phyloP scores from a whole-genome alignment of 2,888 invertebrate species.

The Antheraea yamamai region DNA sequence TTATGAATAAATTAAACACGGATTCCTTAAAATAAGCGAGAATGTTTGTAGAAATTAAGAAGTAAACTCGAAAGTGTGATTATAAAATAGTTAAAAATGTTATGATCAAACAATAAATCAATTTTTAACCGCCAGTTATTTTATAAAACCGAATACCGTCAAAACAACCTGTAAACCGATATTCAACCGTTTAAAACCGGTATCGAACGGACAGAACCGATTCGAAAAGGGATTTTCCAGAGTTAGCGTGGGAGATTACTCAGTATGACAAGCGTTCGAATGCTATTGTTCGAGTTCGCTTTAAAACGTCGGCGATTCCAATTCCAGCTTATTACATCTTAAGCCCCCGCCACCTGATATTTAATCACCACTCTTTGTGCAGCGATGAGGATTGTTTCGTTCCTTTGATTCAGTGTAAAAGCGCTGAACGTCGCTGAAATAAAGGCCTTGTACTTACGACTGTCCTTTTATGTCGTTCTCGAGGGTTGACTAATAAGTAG shows the following conservation, averaged over 20 bases:
- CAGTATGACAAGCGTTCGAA: constrained; percentile 52
- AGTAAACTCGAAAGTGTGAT: too few relatives aligned
- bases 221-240: constrained; percentile 42
- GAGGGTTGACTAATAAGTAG: background rate
- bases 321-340: constrained; percentile 40
- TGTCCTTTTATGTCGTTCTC: constrained; percentile 3
- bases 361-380: constrained; percentile 28
- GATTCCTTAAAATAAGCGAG: too few relatives aligned
- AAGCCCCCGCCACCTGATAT: constrained; percentile 35
- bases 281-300: constrained; percentile 55
- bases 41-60: too few relatives aligned
- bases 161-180: background rate
- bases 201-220: constrained; percentile 23
- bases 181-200: constrained; percentile 13
- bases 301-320: constrained; percentile 39
- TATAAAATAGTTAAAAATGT: background rate
- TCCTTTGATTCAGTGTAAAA: constrained; percentile 17
- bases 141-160: background rate
- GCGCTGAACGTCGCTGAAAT: background rate
- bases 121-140: background rate
- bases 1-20: too few relatives aligned
- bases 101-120: background rate
- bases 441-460: background rate
- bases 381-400: constrained; percentile 20
- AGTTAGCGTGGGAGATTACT: constrained; percentile 53